A percentile compares a stretch with the other conserved stretches of the same genome.
Evolutionary conservation across 2,888 invertebrate species (phyloP).

Genomic region (Balanococcus diminutus): DNA sequence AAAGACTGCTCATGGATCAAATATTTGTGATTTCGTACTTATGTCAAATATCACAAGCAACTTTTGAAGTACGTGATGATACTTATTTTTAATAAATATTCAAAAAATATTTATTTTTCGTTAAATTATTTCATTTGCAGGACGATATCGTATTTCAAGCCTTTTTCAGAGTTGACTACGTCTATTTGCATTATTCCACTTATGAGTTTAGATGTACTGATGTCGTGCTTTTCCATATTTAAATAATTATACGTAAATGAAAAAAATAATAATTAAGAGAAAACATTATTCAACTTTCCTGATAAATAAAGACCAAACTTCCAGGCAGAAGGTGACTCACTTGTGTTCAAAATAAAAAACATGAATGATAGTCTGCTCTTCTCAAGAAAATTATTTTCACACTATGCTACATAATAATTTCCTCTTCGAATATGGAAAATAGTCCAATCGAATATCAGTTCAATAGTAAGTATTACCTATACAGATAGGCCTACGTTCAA

Average conservation of each 20-base stretch:
- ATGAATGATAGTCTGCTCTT: not conserved
- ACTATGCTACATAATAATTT: too few species aligned
- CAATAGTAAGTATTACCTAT: too few species aligned
- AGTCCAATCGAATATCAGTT: too few species aligned
- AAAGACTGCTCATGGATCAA: not conserved
- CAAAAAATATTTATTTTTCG: not conserved
- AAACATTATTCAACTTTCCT: too few species aligned
- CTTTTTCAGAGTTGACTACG: not conserved
- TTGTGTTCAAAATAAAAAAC: not conserved
- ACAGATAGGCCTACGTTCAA: too few species aligned
- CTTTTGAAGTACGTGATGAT: not conserved
- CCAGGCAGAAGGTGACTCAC: not conserved
- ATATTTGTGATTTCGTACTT: not conserved
- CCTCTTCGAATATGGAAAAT: too few species aligned
- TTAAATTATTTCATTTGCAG: not conserved
- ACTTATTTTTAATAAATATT: too few species aligned
- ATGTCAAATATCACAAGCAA: not conserved
- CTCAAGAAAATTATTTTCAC: not conserved
- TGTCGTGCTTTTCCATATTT: not conserved
- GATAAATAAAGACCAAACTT: not conserved
- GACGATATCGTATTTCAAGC: not conserved
- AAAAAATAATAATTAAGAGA: too few species aligned
- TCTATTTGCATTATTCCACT: not conserved
- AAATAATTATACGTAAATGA: not conserved
- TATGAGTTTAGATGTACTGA: not conserved